Base-by-base conservation (phyloP, 2,113 vertebrate genomes). In the Cyprinodon tularosa region DNA sequence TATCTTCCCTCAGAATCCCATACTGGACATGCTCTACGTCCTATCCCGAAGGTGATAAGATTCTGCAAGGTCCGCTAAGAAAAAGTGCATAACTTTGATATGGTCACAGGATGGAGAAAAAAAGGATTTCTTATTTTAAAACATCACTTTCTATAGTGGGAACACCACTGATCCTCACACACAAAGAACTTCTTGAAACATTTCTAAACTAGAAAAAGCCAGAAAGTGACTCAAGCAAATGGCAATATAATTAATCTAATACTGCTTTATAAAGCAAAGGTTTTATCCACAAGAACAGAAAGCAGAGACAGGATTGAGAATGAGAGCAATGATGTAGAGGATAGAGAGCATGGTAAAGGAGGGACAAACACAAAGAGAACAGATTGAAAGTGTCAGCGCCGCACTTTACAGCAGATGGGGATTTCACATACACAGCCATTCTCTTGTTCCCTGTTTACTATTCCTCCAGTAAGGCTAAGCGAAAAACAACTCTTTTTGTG, bases 341-440 rank as follows among this genome's bases (percentile, higher is more conserved):
- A 72, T 40, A 70, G 62, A 72, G 78, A 68, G 72, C 68, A 39
- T 44, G 0, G 68, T 72, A 72, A 68, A 79, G 64, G 66, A 84
- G 86, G 77, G 80, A 76, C 68, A 37, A 87, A 80, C n/a, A 44
- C 14, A 38, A 67, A 72, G 48, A 68, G 47, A 86, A 87, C 85
- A 92, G 87, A 92, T 88, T 88, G 85, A 90, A 87, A 84, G 86
- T 89, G 90, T 92, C 91, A 90, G 86, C 70, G 80, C 75, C 75
- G 81, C 88, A 86, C 84, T 88, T 84, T 81, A 86, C 78, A 91
- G 80, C 88, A 91, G 89, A 92, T 90, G 90, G 86, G 88, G 89
- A 89, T 91, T 92, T 91, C 74, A 90, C 83, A 62, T 80, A 85
- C 76, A 64, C 85, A 64, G 78, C 74, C 82, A 84, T 79, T 72